A percentile compares a stretch with the other conserved stretches of the same genome.
phyloP scores from a whole-genome alignment of 2,888 invertebrate species.

The Melanostoma mellinum region DNA sequence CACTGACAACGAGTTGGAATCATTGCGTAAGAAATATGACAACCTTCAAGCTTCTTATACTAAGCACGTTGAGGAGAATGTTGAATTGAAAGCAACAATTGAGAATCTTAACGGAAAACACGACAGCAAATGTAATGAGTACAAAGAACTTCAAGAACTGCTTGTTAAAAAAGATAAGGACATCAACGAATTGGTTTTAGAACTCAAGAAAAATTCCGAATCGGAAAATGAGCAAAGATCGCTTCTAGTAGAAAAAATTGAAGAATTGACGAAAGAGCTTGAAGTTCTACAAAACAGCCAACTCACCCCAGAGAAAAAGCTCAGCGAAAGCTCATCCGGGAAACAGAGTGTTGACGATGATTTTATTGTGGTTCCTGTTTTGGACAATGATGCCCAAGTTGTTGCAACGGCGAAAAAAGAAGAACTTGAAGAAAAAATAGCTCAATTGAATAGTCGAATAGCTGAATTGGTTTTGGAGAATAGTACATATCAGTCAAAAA shows the following conservation, averaged over 20 bases:
- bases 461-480: conserved; percentile 77
- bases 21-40: conserved; percentile 75
- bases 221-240: conserved; percentile 51
- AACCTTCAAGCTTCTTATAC: conserved; percentile 73
- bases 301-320: conserved; percentile 75
- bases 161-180: conserved; percentile 78
- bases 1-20: conserved; percentile 76
- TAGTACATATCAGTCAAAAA: conserved; percentile 75
- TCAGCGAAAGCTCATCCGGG: conserved; percentile 72
- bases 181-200: conserved; percentile 77
- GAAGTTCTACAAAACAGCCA: conserved; percentile 75
- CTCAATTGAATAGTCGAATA: conserved; percentile 77
- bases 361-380: conserved; percentile 79
- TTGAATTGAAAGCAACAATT: conserved; percentile 75
- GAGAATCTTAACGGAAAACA: conserved; percentile 77
- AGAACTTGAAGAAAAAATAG: conserved; percentile 79
- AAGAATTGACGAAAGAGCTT: conserved; percentile 75
- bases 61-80: conserved; percentile 71
- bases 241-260: conserved; percentile 69
- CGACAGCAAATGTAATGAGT: conserved; percentile 75
- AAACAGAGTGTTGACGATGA: conserved; percentile 79
- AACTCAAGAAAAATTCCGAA: conserved; percentile 76
- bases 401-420: conserved; percentile 77
- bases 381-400: conserved; percentile 75
- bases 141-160: conserved; percentile 77